phyloP scores from a whole-genome alignment of 2,888 invertebrate genomes.

The Phalera bucephala region DNA sequence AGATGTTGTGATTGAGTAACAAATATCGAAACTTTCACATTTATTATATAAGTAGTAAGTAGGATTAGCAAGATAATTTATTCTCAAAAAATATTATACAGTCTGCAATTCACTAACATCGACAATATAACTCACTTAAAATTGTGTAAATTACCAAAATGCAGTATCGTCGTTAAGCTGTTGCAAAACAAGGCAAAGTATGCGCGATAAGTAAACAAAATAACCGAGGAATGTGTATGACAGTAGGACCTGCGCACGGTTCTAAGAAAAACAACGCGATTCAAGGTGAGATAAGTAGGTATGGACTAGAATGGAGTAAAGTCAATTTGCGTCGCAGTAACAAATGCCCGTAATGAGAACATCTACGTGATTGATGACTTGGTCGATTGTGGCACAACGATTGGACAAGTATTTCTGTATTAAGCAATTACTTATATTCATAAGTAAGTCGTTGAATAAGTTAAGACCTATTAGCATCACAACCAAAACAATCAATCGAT shows the following conservation, averaged over 20 bases:
- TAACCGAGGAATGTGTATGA: slow-evolving; percentile 55
- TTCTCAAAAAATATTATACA: no score
- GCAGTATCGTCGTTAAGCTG: slow-evolving; percentile 4
- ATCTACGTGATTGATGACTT: slow-evolving; percentile 19
- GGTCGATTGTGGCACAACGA: neutral
- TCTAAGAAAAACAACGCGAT: slow-evolving; percentile 48
- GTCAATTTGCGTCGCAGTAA: slow-evolving; percentile 27
- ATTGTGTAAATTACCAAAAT: no score
- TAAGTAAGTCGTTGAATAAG: neutral
- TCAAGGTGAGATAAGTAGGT: slow-evolving; percentile 56
- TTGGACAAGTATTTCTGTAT: neutral
- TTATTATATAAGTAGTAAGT: no score
- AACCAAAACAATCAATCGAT: no score
- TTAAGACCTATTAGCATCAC: neutral
- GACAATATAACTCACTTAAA: no score
- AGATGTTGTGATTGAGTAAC: no score
- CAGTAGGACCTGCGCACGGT: slow-evolving; percentile 40
- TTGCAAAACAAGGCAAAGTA: slow-evolving; percentile 22
- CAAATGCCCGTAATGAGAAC: slow-evolving; percentile 24
- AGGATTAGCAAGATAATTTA: no score
- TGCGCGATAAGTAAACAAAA: slow-evolving; percentile 39
- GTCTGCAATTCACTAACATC: no score
- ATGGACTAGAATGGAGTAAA: slow-evolving; percentile 30
- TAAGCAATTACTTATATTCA: neutral
- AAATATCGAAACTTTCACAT: no score